phyloP scores from a whole-genome alignment of 2,888 invertebrate species.

The Helicoverpa assulta region DNA sequence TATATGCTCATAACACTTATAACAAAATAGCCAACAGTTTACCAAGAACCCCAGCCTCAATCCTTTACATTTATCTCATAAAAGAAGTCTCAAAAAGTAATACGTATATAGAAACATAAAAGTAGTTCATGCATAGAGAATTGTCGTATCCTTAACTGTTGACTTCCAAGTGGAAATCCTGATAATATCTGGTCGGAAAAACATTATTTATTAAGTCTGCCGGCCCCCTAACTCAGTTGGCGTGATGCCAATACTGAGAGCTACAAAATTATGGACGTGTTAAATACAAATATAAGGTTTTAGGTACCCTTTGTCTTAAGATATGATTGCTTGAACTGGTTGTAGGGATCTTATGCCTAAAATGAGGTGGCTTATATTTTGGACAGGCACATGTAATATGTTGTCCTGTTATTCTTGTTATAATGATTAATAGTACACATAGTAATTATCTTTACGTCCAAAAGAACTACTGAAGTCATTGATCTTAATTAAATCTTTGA shows the following conservation, averaged over 20 bases:
- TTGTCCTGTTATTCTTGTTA: too few species aligned
- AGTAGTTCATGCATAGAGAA: constrained; percentile 36
- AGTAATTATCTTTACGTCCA: too few species aligned
- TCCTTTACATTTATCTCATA: neutral
- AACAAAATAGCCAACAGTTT: too few species aligned
- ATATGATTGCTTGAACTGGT: too few species aligned
- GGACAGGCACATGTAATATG: too few species aligned
- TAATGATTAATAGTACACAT: too few species aligned
- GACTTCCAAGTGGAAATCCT: constrained; percentile 52
- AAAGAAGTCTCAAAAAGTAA: constrained; percentile 27
- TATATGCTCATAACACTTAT: too few species aligned
- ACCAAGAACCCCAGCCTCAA: neutral
- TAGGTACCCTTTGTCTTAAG: neutral
- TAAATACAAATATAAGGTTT: neutral
- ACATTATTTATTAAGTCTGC: constrained; percentile 59
- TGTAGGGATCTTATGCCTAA: too few species aligned
- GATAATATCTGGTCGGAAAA: constrained; percentile 55
- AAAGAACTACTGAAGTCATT: too few species aligned
- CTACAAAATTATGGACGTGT: constrained; percentile 37
- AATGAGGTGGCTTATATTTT: too few species aligned
- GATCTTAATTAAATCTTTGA: too few species aligned
- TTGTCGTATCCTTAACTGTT: constrained; percentile 54
- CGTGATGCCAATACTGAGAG: constrained; percentile 53
- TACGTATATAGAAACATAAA: constrained; percentile 11
- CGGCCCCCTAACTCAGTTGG: constrained; percentile 44